Evolutionary conservation across 2,888 invertebrate genomes (phyloP), one percentile per base, ranked within the genome.

Genomic region (Cerceris ruficornis): DNA sequence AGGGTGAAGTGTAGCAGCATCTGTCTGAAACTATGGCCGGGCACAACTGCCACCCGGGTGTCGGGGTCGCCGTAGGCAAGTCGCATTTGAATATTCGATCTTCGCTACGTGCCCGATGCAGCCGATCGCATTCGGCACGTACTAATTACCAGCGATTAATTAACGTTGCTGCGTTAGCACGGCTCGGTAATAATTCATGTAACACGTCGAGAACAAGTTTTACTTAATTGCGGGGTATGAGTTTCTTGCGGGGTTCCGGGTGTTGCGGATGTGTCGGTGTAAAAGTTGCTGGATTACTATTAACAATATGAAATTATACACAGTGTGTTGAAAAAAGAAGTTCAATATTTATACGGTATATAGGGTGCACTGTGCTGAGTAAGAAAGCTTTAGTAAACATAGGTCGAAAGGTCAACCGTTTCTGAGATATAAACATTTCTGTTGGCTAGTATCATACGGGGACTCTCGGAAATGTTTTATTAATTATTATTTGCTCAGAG

Each of bases 91-190:
- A 80, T 71, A 77, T 79, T 77, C 75, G 57, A 75, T 77, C 59
- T 60, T 49, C 15, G 39, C 8, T 67, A 49, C 68, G 61, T 62
- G 46, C 11, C 13, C 46, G 43, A 2, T 50, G 55, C 14, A 28
- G 0, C 58, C 66, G 66, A 75, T 75, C 49, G 15, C 15, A 71
- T 69, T 65, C 69, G 55, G 41, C 71, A 41, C 69, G 58, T 59
- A 55, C 74, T 77, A 81, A 83, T 85, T 85, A 81, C 52, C 39
- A 49, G 42, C 55, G 76, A 77, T 73, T 74, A 83, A 82, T 81
- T 81, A 82, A 66, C 72, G 65, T 62, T 58, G 52, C 61, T 52
- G 15, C 60, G 61, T 46, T 28, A 39, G 17, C 14, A 11, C 54
- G 41, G 9, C 41, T 41, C 54, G 52, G 42, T 69, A 62, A 74